phyloP scores from a whole-genome alignment of 1,140 invertebrate species.

The Euura saliciscinereae region DNA sequence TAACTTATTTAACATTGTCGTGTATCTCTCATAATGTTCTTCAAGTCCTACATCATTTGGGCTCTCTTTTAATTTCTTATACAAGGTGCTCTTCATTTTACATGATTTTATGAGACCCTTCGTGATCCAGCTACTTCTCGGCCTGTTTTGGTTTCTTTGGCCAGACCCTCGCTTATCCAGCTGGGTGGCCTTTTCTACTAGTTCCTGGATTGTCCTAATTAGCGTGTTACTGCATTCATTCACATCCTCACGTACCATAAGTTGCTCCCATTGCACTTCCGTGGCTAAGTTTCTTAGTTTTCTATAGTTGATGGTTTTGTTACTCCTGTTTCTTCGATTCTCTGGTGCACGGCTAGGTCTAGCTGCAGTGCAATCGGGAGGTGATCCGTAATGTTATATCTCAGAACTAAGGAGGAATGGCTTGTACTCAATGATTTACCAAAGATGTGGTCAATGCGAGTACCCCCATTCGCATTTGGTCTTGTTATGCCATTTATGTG shows the following conservation, averaged over 20 bases:
- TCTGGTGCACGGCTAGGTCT: not conserved
- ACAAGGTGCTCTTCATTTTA: too few species aligned
- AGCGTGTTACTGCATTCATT: not conserved
- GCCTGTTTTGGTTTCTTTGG: too few species aligned
- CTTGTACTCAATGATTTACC: not conserved
- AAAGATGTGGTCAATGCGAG: not conserved
- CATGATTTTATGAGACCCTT: too few species aligned
- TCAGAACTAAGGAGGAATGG: not conserved
- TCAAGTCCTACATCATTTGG: too few species aligned
- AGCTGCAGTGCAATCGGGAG: not conserved
- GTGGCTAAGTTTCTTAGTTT: not conserved
- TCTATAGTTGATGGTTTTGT: not conserved
- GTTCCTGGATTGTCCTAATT: slow-evolving; percentile 22
- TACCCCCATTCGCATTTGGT: not conserved
- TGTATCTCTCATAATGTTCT: too few species aligned
- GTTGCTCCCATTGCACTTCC: not conserved
- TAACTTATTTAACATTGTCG: too few species aligned
- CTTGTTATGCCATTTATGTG: not conserved
- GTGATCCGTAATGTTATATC: not conserved
- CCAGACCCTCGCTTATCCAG: too few species aligned
- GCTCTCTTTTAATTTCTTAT: too few species aligned
- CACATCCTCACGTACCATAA: not conserved
- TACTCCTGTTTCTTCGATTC: not conserved
- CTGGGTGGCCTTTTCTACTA: not conserved
- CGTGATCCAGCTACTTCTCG: too few species aligned